Evolutionary conservation across 2,113 vertebrate species (phyloP), one percentile per base, ranked within the genome.

Genomic region (Stegostoma tigrinum): DNA sequence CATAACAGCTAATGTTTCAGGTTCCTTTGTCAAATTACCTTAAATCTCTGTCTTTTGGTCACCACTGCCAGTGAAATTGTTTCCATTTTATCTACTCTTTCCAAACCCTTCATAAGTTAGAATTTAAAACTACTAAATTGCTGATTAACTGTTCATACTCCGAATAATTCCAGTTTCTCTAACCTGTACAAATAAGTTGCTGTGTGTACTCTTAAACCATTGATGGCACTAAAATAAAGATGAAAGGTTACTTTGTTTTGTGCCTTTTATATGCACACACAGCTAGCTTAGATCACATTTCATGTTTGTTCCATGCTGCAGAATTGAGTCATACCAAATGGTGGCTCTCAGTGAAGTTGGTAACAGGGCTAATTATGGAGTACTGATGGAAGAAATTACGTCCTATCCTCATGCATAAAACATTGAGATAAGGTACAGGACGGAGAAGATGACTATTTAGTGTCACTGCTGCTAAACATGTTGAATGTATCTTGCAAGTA

Each of bases 341-440:
- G 97, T 96, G 70, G 96, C 96, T 90, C 87, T 96, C 78, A 30
- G 96, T 68, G 75, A 85, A 95, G 95, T n/a, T 34, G 87, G 96
- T 38, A 75, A 90, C 86, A 78, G 90, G 68, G 89, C 95, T 96
- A 86, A 78, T 95, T 96, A n/a, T 96, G 95, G 93, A 96, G 64
- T 96, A 96, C 97, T 96, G 96, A 96, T 15, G 95, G 96, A 96
- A 97, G 98, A 98, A 98, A 98, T 98, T 98, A 97, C 97, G 96
- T 96, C 96, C 97, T 97, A 93, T 96, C 97, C 97, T 98, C 98
- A 98, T 99, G 98, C 98, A 99, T 99, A 98, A 99, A 99, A 98
- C 97, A 99, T 98, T 96, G 97, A 96, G 96, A 97, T 96, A 96
- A 96, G 97, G 95, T 96, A 96, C 42, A 94, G 86, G 96, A 48